A percentile compares a stretch with the other conserved stretches of the same genome.
These are phyloP conservation scores for Myathropa florea DNA, from an alignment of 2,888 invertebrate species.

Conservation along the genomic window DNA sequence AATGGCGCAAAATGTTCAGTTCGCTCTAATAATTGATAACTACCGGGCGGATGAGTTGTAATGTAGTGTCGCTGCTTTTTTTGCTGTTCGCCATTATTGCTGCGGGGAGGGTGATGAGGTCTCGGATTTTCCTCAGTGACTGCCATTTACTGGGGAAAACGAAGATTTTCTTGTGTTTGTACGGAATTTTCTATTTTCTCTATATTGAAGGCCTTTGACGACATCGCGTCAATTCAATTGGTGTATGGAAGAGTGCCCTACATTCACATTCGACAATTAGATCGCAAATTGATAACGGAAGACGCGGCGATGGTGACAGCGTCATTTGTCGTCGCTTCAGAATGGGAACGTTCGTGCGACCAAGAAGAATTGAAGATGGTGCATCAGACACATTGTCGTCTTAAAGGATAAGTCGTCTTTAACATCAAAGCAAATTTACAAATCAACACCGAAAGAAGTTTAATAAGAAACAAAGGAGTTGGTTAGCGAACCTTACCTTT, in stretches of 20 bases:
- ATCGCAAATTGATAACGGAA: constrained; percentile 9
- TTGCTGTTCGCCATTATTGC: background rate
- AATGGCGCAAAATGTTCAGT: constrained; percentile 50
- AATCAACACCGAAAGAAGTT: no score
- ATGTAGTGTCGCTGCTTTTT: background rate
- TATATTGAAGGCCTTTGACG: background rate
- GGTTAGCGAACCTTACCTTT: background rate
- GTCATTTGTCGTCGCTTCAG: background rate
- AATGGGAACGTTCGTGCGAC: background rate
- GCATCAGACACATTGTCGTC: no score
- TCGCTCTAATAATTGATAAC: constrained; percentile 60
- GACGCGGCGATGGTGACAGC: background rate
- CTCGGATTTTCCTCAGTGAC: constrained; percentile 1
- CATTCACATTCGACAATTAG: constrained; percentile 34
- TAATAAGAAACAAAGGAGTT: constrained; percentile 42
- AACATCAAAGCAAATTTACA: no score
- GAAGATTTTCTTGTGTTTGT: background rate
- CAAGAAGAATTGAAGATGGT: background rate
- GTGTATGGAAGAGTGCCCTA: background rate
- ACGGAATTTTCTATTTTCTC: constrained; percentile 46
- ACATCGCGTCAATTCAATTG: constrained; percentile 10
- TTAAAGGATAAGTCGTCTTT: no score
- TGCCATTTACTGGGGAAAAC: constrained; percentile 14
- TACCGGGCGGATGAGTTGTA: constrained; percentile 50
- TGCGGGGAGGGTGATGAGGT: constrained; percentile 5